Percentiles rank a stretch among this genome's conserved stretches.
Evolutionary conservation across 2,888 invertebrate genomes (phyloP).

Genomic region (Cremastinae sp.): DNA sequence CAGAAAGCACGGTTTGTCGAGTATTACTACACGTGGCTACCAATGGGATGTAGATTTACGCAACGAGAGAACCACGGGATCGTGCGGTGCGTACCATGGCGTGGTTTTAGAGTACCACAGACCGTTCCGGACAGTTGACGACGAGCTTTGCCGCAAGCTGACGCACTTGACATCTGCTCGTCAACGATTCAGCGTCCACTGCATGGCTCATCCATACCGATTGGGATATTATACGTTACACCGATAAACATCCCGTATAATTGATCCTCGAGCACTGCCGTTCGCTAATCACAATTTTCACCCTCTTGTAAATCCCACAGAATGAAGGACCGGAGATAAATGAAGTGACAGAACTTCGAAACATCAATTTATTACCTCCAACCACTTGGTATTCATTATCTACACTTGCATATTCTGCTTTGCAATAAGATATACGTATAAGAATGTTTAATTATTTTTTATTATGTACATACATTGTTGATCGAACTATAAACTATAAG

Average conservation of each 20-base stretch:
- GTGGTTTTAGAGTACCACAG: constrained; percentile 36
- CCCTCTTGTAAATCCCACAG: not conserved
- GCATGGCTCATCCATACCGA: constrained; percentile 12
- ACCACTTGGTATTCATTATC: not conserved
- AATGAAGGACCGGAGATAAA: constrained; percentile 5
- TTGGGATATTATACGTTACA: constrained; percentile 36
- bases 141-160: constrained; percentile 60
- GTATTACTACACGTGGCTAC: constrained; percentile 22
- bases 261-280: constrained; percentile 33
- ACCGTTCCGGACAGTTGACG: constrained; percentile 60
- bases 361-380: not conserved
- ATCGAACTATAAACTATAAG: no score
- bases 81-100: constrained; percentile 31
- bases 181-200: constrained; percentile 52
- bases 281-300: constrained; percentile 20
- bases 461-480: no score
- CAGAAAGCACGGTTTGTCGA: constrained; percentile 16
- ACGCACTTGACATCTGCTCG: constrained; percentile 61
- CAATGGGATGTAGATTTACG: constrained; percentile 52
- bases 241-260: constrained; percentile 38
- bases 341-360: constrained; percentile 23
- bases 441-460: no score
- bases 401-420: not conserved
- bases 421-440: no score
- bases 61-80: constrained; percentile 15